Percentiles rank a stretch among this genome's conserved stretches.
These are phyloP conservation scores for Chaetophractus vellerosus DNA, from an alignment of 2,797 vertebrate genomes.

Conservation along the genomic window DNA sequence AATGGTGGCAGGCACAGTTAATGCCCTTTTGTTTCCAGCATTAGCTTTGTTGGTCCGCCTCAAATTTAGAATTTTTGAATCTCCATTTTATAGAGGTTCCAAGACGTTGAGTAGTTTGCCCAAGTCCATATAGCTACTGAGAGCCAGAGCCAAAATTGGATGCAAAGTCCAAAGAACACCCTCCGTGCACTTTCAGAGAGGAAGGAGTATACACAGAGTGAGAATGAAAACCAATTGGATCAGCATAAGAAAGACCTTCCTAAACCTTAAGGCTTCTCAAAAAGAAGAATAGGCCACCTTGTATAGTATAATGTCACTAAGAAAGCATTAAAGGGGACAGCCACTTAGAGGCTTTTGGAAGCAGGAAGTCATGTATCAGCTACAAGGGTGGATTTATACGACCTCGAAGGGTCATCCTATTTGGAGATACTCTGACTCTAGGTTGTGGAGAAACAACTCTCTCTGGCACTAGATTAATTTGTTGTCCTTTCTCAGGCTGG, in stretches of 20 bases:
- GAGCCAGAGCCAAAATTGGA: background rate
- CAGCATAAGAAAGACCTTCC: background rate
- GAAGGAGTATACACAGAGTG: background rate
- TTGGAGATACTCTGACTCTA: background rate
- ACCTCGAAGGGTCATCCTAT: background rate
- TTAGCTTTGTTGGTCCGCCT: background rate
- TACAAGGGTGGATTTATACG: background rate
- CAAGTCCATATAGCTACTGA: background rate
- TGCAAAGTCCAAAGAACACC: background rate
- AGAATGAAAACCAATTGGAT: background rate
- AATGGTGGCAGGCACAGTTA: background rate
- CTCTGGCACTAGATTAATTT: background rate
- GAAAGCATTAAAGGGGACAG: background rate
- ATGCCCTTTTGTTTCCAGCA: background rate
- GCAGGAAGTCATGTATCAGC: background rate
- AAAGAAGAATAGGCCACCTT: background rate
- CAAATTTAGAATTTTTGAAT: conserved; percentile 37
- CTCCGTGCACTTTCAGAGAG: background rate
- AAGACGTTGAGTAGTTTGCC: background rate
- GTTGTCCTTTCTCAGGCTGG: background rate
- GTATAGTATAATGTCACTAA: background rate
- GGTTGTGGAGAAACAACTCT: background rate
- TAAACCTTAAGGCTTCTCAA: background rate
- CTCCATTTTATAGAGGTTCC: background rate
- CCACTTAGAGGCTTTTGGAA: conserved; percentile 10